These are phyloP conservation scores for Parochlus steinenii DNA, from an alignment of 2,888 invertebrate genomes.

Conservation along the genomic window DNA sequence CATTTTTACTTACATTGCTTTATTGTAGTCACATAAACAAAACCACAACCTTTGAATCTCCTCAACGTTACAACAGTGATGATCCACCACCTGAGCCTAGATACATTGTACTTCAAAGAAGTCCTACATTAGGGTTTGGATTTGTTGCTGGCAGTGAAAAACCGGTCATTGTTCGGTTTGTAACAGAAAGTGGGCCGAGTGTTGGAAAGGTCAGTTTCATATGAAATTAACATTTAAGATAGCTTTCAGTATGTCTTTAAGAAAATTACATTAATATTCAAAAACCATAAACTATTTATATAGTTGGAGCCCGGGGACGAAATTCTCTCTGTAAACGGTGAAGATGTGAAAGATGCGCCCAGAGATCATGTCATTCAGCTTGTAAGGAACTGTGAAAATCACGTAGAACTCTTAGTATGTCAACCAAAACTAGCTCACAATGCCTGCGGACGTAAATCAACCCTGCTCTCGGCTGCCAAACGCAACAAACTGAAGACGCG, in stretches of 20 bases:
- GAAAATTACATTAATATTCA: conserved; percentile 1
- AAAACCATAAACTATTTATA: conserved; percentile 7
- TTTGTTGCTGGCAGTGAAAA: conserved; percentile 91
- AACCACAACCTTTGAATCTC: conserved; percentile 84
- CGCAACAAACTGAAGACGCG: conserved; percentile 63
- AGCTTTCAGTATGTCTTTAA: background rate
- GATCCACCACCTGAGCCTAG: conserved; percentile 69
- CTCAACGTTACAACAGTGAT: conserved; percentile 39
- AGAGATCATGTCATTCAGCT: conserved; percentile 79
- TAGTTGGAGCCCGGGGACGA: conserved; percentile 79
- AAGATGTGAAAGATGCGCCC: conserved; percentile 72
- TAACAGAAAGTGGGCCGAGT: conserved; percentile 81
- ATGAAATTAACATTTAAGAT: background rate
- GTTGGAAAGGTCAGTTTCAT: conserved; percentile 49
- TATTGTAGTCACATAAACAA: conserved; percentile 57
- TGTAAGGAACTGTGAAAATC: conserved; percentile 62
- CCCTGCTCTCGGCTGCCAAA: conserved; percentile 73
- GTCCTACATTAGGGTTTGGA: conserved; percentile 73
- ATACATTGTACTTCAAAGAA: conserved; percentile 54
- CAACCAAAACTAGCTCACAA: conserved; percentile 57
- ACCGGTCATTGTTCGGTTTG: conserved; percentile 80
- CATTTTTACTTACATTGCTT: background rate
- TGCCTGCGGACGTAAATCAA: conserved; percentile 49
- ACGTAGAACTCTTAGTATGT: conserved; percentile 62
- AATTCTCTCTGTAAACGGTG: conserved; percentile 77